phyloP scores from a whole-genome alignment of 2,888 invertebrate species.

The Synanthedon myopaeformis region DNA sequence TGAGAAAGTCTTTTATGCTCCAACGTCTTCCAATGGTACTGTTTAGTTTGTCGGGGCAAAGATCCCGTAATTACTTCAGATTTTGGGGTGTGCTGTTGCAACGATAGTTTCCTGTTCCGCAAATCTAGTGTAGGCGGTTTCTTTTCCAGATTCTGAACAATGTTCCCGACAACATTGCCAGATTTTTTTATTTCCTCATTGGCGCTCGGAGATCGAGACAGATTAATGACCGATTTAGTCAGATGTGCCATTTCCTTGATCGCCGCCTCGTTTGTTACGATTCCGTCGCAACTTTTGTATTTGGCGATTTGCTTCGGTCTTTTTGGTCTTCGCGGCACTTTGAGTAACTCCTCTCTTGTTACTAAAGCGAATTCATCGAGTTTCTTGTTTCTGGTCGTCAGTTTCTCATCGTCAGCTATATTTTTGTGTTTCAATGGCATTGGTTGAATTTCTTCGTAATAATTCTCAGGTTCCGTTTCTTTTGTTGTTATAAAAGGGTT shows the following conservation, averaged over 20 bases:
- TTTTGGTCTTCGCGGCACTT: constrained; percentile 52
- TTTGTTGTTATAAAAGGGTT: constrained; percentile 19
- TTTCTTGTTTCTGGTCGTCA: constrained; percentile 28
- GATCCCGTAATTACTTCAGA: constrained; percentile 38
- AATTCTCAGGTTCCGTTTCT: constrained; percentile 42
- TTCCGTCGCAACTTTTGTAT: constrained; percentile 5
- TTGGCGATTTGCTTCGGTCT: constrained; percentile 31
- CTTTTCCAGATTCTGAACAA: constrained; percentile 35
- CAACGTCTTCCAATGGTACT: constrained; percentile 55
- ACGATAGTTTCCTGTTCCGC: constrained; percentile 35
- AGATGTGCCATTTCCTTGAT: constrained; percentile 34
- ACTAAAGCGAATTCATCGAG: constrained; percentile 34
- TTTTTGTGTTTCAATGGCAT: constrained; percentile 26
- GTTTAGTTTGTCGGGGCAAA: constrained; percentile 38
- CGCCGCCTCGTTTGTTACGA: constrained; percentile 2
- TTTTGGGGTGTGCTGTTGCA: constrained; percentile 34
- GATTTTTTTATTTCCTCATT: constrained; percentile 29
- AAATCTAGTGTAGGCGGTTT: constrained; percentile 16
- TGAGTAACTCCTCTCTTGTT: constrained; percentile 46
- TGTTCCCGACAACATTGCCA: constrained; percentile 23
- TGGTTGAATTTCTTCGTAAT: constrained; percentile 57
- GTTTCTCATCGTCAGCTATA: constrained; percentile 56
- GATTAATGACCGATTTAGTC: constrained; percentile 46
- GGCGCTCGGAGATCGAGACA: constrained; percentile 52
- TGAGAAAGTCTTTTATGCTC: constrained; percentile 61